phyloP scores from a whole-genome alignment of 2,797 vertebrate genomes.

The Syngnathus acus region DNA sequence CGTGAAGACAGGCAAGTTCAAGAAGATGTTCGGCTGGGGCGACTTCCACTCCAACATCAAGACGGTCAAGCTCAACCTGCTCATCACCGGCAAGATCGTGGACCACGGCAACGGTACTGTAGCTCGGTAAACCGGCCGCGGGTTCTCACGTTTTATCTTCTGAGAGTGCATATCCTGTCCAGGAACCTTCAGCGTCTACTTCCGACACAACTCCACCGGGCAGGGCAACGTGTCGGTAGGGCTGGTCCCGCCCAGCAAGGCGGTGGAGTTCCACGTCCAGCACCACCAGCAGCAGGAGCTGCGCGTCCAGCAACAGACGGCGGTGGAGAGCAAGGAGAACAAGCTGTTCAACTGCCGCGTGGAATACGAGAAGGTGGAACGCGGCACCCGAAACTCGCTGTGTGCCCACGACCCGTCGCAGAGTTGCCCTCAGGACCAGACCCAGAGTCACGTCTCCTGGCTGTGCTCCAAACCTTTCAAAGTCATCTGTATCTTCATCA shows the following conservation, averaged over 20 bases:
- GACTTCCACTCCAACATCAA: conserved; percentile 98
- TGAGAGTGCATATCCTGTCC: background rate
- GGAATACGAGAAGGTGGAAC: conserved; percentile 96
- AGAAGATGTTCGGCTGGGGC: conserved; percentile 99
- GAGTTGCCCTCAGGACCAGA: conserved; percentile 96
- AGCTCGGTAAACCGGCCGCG: background rate
- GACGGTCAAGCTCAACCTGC: conserved; percentile 91
- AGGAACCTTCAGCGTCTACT: conserved; percentile 91
- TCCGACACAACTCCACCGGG: conserved; percentile 94
- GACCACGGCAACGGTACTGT: conserved; percentile 86
- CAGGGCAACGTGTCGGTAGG: conserved; percentile 95
- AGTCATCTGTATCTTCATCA: conserved; percentile 99
- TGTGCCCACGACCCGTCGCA: conserved; percentile 95
- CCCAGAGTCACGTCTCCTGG: conserved; percentile 96
- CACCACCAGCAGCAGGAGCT: conserved; percentile 69
- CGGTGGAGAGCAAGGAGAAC: conserved; percentile 92
- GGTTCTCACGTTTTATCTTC: background rate
- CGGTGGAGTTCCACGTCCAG: conserved; percentile 89
- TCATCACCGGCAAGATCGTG: conserved; percentile 96
- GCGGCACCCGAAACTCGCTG: conserved; percentile 89
- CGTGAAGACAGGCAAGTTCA: conserved; percentile 93
- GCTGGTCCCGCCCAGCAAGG: conserved; percentile 90
- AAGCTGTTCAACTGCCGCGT: conserved; percentile 98
- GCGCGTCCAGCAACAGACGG: conserved; percentile 75
- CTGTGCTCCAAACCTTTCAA: conserved; percentile 98